Conservation (phyloP, 35 echinoderm and acorn worm species). For the Holothuria glaberrima region DNA sequence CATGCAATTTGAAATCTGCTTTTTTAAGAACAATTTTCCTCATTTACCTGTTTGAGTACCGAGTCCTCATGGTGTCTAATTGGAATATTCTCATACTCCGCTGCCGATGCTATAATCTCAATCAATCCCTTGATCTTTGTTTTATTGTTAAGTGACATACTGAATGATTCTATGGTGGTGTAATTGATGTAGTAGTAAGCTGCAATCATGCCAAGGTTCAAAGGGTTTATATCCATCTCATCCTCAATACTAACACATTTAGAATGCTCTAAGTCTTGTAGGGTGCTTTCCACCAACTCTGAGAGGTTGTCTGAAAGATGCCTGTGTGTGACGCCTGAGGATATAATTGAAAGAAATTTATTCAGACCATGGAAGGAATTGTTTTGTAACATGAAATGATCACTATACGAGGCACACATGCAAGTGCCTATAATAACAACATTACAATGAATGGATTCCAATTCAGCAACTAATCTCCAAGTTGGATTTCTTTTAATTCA, state of each 20-base stretch:
- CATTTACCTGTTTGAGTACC: constrained; percentile 85
- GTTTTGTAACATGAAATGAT: too few relatives aligned
- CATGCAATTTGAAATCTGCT: too few relatives aligned
- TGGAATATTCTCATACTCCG: constrained; percentile 98
- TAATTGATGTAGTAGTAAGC: constrained; percentile 99
- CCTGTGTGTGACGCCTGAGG: constrained; percentile 92
- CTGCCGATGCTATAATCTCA: constrained; percentile 96
- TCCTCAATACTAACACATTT: constrained; percentile 99
- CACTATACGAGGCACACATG: too few relatives aligned
- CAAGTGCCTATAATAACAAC: too few relatives aligned
- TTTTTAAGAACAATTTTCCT: neutral
- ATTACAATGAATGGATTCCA: too few relatives aligned
- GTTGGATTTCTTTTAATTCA: too few relatives aligned
- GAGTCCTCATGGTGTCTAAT: constrained; percentile 98
- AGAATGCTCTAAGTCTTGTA: constrained; percentile 96
- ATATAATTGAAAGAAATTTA: neutral
- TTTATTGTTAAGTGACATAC: constrained; percentile 96
- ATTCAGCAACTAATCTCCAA: too few relatives aligned
- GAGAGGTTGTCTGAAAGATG: constrained; percentile 97
- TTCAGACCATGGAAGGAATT: too few relatives aligned
- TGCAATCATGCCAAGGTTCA: constrained; percentile 98
- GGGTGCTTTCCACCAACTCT: constrained; percentile 97
- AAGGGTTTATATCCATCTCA: constrained; percentile 94
- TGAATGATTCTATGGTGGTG: constrained; percentile 98
- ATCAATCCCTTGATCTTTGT: constrained; percentile 99